Conservation (phyloP, 2,113 vertebrate species). For the Pristiophorus japonicus region DNA sequence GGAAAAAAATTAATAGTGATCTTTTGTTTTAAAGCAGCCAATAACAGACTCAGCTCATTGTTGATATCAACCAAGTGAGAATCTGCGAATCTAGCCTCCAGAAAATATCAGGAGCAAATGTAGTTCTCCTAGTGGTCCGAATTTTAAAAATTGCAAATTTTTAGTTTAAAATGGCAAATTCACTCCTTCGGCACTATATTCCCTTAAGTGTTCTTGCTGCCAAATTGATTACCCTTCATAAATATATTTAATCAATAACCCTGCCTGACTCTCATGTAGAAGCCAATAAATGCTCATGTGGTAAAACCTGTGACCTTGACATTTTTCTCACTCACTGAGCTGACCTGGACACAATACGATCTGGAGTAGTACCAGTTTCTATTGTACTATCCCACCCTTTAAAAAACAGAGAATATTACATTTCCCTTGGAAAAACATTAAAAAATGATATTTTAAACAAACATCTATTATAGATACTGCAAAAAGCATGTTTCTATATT, state of each 20-base stretch:
- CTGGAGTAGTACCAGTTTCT: neutral
- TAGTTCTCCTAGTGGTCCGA: neutral
- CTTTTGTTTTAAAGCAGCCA: neutral
- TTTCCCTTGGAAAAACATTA: neutral
- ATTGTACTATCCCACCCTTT: neutral
- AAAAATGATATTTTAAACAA: neutral
- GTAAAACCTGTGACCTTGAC: neutral
- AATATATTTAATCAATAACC: conserved; percentile 1
- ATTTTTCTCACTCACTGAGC: neutral
- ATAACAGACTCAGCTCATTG: neutral
- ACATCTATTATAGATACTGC: neutral
- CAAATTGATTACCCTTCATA: neutral
- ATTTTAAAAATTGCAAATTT: neutral
- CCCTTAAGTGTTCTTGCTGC: neutral
- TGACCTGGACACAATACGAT: neutral
- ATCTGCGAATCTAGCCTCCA: neutral
- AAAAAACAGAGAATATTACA: neutral
- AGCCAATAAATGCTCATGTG: neutral
- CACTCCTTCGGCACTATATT: neutral
- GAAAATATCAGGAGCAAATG: neutral
- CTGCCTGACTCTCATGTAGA: neutral
- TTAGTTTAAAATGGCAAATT: neutral
- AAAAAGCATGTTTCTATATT: neutral
- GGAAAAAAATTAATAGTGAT: neutral
- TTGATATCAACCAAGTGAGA: neutral